Conservation (phyloP, 2,797 vertebrate species). For the Emys orbicularis region DNA sequence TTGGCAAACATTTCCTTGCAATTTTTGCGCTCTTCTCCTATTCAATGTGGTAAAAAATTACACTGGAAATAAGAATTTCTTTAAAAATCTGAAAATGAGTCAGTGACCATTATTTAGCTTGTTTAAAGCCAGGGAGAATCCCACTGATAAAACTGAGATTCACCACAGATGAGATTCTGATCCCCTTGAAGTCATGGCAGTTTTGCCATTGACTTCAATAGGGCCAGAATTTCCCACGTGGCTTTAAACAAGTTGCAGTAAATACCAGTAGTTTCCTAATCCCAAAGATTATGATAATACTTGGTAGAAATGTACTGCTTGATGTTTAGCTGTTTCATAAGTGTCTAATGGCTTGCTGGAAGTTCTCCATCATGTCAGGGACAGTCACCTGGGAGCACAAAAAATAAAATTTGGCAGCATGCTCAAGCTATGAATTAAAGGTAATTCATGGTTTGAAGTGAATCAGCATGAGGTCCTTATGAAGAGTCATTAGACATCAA, state of each 20-base stretch:
- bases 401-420: conserved; percentile 80
- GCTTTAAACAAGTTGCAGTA: conserved; percentile 19
- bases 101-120: neutral
- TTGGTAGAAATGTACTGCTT: conserved; percentile 51
- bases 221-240: neutral
- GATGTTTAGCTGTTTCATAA: conserved; percentile 64
- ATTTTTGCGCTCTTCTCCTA: neutral
- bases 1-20: neutral
- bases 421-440: conserved; percentile 81
- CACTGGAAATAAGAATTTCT: neutral
- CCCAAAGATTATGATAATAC: conserved; percentile 6
- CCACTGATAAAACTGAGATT: neutral
- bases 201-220: conserved; percentile 6
- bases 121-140: neutral
- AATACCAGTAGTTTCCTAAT: conserved; percentile 45
- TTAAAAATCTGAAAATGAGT: neutral
- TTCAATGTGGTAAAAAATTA: neutral
- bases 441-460: conserved; percentile 81
- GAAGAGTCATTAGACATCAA: conserved; percentile 81
- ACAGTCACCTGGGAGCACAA: conserved; percentile 76
- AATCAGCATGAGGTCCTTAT: conserved; percentile 78
- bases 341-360: conserved; percentile 76
- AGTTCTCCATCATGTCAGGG: conserved; percentile 73
- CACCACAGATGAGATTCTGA: neutral
- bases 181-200: neutral